A percentile compares a stretch with the other conserved stretches of the same genome.
Evolutionary conservation across 2,888 invertebrate species (phyloP).

Genomic region (Dendrolimus houi): DNA sequence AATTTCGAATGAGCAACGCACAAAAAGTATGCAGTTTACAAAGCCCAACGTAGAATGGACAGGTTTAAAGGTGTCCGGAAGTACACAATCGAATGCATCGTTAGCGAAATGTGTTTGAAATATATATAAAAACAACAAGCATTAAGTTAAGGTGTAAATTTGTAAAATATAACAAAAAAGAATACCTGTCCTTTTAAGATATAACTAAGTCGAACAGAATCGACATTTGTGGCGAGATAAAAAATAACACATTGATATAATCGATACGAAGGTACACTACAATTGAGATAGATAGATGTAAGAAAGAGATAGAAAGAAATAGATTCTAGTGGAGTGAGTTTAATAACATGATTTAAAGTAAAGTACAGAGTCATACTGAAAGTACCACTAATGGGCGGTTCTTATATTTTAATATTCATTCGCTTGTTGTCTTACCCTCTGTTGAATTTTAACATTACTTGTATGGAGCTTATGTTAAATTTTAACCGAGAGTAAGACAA

Average conservation of each 20-base stretch:
- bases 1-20: not conserved
- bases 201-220: conserved; percentile 37
- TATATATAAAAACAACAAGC: conserved; percentile 49
- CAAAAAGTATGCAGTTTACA: not conserved
- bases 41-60: conserved; percentile 3
- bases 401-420: no score
- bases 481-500: no score
- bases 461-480: no score
- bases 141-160: conserved; percentile 57
- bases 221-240: conserved; percentile 42
- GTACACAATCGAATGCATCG: conserved; percentile 47
- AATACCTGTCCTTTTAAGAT: conserved; percentile 35
- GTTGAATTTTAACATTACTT: no score
- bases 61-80: conserved; percentile 43
- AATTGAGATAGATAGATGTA: not conserved
- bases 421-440: no score
- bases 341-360: no score
- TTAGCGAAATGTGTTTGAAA: conserved; percentile 38
- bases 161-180: conserved; percentile 34
- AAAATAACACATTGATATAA: conserved; percentile 16
- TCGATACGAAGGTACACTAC: conserved; percentile 5
- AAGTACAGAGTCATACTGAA: no score
- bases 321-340: no score
- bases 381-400: no score
- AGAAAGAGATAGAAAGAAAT: conserved; percentile 15